These are phyloP conservation scores for Wiebesia pumilae DNA, from an alignment of 1,140 invertebrate genomes.

Conservation along the genomic window DNA sequence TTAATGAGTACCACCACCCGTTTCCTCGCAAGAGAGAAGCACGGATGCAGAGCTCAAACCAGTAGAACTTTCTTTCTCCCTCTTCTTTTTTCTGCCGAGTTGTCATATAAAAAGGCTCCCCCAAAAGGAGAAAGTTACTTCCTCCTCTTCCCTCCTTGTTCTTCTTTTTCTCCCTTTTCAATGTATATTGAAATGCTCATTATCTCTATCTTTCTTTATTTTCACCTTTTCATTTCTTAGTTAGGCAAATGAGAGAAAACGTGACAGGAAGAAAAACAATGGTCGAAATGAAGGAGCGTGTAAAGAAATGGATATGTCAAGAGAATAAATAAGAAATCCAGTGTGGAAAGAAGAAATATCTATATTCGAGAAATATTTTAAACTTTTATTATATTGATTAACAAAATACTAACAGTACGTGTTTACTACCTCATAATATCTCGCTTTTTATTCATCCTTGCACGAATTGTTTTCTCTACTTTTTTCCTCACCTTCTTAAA, in stretches of 20 bases:
- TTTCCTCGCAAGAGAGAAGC: conserved; percentile 13
- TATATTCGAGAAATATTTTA: conserved; percentile 71
- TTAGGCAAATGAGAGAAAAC: conserved; percentile 50
- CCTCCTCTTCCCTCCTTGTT: conserved; percentile 36
- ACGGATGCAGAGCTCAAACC: conserved; percentile 42
- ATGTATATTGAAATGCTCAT: not conserved
- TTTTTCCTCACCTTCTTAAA: no score
- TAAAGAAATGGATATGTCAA: no score
- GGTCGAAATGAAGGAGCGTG: not conserved
- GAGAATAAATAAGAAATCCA: not conserved
- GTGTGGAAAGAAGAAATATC: not conserved
- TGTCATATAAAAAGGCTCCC: conserved; percentile 37
- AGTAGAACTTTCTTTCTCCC: conserved; percentile 51
- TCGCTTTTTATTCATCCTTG: no score
- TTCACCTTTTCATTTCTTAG: conserved; percentile 54
- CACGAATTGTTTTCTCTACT: no score
- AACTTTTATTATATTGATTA: conserved; percentile 74
- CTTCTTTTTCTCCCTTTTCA: conserved; percentile 51
- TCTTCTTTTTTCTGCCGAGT: conserved; percentile 38
- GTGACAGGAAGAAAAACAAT: not conserved
- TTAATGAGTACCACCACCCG: conserved; percentile 73
- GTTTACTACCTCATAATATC: no score
- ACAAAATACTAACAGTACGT: conserved; percentile 62
- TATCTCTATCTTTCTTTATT: conserved; percentile 54
- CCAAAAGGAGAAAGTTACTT: conserved; percentile 43